Evolutionary conservation across 92 coral and sea anemone genomes (phyloP).

Genomic region (Zoanthus gigantus): DNA sequence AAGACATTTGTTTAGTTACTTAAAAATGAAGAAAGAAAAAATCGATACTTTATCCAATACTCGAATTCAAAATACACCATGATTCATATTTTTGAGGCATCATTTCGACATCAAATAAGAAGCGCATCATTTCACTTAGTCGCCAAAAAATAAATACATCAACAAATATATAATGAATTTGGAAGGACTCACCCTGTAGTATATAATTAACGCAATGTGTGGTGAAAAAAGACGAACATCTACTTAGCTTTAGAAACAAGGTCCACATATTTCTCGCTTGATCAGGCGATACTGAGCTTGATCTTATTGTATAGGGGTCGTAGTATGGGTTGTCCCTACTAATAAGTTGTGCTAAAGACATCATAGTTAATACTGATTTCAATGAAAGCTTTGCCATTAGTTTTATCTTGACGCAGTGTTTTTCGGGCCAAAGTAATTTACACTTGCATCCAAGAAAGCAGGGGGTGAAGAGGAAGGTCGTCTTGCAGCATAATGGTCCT

Average conservation of each 20-base stretch:
- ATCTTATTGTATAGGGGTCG: constrained; percentile 18
- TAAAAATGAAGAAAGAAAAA: background rate
- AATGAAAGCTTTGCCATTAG: background rate
- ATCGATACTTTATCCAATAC: background rate
- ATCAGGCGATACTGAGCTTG: constrained; percentile 24
- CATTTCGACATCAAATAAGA: background rate
- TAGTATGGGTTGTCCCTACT: constrained; percentile 5
- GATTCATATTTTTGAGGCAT: constrained; percentile 12
- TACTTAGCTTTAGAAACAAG: constrained; percentile 15
- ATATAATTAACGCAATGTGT: background rate
- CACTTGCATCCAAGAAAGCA: constrained; percentile 18
- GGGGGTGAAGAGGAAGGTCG: constrained; percentile 7
- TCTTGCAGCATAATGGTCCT: constrained; percentile 29
- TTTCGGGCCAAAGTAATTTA: background rate
- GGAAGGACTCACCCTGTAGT: background rate
- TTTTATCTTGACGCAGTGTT: constrained; percentile 17
- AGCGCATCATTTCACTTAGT: background rate
- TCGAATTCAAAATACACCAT: constrained; percentile 3
- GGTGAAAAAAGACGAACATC: constrained; percentile 8
- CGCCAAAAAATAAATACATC: background rate
- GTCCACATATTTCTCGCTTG: constrained; percentile 16
- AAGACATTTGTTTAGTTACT: background rate
- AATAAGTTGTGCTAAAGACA: constrained; percentile 1
- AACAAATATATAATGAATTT: background rate
- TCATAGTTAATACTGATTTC: background rate